Evolutionary conservation across 2,888 invertebrate species (phyloP).

Genomic region (Eristalis tenax): DNA sequence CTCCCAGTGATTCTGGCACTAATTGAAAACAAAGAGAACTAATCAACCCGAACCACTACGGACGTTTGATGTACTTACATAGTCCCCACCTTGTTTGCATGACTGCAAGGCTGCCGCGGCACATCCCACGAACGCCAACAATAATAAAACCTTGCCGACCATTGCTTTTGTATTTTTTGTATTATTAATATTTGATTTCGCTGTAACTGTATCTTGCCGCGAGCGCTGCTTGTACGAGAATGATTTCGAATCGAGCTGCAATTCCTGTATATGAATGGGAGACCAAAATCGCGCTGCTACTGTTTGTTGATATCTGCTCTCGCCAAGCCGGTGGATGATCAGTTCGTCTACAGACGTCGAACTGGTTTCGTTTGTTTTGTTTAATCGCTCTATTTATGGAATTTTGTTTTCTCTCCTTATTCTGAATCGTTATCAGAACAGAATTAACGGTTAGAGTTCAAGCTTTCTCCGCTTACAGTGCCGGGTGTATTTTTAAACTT

Average conservation of each 20-base stretch:
- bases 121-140: constrained; percentile 11
- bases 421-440: not conserved
- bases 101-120: constrained; percentile 22
- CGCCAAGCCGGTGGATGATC: not conserved
- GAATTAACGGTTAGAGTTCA: not conserved
- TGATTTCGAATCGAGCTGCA: constrained; percentile 39
- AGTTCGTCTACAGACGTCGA: not conserved
- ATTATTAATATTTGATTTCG: not conserved
- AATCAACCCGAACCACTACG: not conserved
- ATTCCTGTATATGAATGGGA: constrained; percentile 54
- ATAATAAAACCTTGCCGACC: constrained; percentile 27
- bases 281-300: not conserved
- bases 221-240: constrained; percentile 30
- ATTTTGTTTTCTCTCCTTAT: constrained; percentile 36
- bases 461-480: too few species aligned
- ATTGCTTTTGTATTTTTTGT: not conserved
- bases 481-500: not conserved
- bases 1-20: constrained; percentile 78
- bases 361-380: constrained; percentile 61
- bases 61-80: constrained; percentile 22
- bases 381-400: constrained; percentile 34
- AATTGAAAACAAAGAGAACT: constrained; percentile 58
- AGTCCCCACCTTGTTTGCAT: constrained; percentile 37
- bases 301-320: not conserved
- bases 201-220: constrained; percentile 18